phyloP scores from a whole-genome alignment of 64 coral and sea anemone genomes.

The Porites australiensis region DNA sequence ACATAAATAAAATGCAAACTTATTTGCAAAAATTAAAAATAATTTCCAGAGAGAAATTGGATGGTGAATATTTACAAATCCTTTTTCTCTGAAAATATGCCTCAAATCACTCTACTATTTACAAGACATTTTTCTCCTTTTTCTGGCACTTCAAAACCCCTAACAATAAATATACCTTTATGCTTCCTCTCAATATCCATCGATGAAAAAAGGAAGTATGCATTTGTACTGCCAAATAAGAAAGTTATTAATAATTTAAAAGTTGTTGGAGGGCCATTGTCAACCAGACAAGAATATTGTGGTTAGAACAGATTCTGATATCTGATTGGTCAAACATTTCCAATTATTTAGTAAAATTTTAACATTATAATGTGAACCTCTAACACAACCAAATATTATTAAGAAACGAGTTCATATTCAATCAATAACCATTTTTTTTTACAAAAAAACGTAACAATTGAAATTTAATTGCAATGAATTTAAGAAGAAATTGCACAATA shows the following conservation, averaged over 20 bases:
- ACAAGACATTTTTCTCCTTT: neutral
- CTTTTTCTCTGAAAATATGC: neutral
- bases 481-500: neutral
- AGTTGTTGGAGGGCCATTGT: neutral
- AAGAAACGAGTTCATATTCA: neutral
- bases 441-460: neutral
- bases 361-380: neutral
- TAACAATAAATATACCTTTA: neutral
- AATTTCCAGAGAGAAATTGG: neutral
- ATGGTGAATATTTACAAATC: constrained; percentile 31
- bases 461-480: neutral
- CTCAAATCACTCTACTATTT: neutral
- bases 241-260: neutral
- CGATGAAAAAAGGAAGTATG: neutral
- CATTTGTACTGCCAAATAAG: neutral
- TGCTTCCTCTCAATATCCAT: neutral
- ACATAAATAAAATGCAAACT: constrained; percentile 36
- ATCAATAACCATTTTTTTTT: no score
- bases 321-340: neutral
- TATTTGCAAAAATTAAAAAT: constrained; percentile 15
- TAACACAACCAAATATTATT: neutral
- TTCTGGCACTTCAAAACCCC: neutral
- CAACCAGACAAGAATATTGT: constrained; percentile 8
- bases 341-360: neutral
- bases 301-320: neutral